Conservation (phyloP, 2,888 invertebrate species). For the Oeneis ivallda region DNA sequence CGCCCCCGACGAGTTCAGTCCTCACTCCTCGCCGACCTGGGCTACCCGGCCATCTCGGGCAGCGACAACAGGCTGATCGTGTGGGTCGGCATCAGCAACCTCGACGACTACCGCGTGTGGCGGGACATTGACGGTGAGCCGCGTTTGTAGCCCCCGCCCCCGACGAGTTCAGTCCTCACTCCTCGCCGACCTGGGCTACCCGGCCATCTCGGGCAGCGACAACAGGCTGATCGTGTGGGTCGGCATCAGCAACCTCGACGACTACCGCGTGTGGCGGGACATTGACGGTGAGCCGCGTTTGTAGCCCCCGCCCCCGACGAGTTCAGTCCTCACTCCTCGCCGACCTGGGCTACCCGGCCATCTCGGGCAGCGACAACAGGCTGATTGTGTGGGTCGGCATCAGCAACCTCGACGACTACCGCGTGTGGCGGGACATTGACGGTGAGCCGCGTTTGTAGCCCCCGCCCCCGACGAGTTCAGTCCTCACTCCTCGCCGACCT, state of each 20-base stretch:
- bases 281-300: conserved; percentile 52
- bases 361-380: conserved; percentile 50
- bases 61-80: conserved; percentile 53
- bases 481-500: no score
- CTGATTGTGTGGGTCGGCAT: conserved; percentile 67
- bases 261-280: conserved; percentile 58
- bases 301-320: no score
- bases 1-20: no score
- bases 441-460: conserved; percentile 44
- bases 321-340: no score
- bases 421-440: conserved; percentile 60
- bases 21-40: no score
- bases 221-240: conserved; percentile 61
- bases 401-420: conserved; percentile 55
- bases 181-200: conserved; percentile 40
- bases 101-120: conserved; percentile 57
- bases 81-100: conserved; percentile 67
- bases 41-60: conserved; percentile 50
- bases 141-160: no score
- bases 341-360: conserved; percentile 44
- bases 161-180: no score
- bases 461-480: no score
- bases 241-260: conserved; percentile 60
- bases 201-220: conserved; percentile 47
- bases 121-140: conserved; percentile 58